These are phyloP conservation scores for Mythimna vitellina DNA, from an alignment of 2,888 invertebrate species.

Conservation along the genomic window DNA sequence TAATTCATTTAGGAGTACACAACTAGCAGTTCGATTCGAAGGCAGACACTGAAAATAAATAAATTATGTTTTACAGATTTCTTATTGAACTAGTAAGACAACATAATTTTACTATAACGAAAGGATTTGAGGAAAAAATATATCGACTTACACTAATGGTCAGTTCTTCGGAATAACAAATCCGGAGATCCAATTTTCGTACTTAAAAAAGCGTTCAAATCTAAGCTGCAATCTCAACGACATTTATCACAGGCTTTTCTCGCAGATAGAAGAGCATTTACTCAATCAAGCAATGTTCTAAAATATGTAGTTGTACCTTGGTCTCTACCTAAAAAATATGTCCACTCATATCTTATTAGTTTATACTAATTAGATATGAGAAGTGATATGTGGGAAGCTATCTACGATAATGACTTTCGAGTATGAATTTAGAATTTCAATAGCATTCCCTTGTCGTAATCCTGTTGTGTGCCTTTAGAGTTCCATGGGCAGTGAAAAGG, in stretches of 20 bases:
- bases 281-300: not conserved
- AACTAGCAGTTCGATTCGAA: too few relatives aligned
- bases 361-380: too few relatives aligned
- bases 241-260: not conserved
- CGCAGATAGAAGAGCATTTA: not conserved
- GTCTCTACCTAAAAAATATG: not conserved
- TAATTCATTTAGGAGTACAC: too few relatives aligned
- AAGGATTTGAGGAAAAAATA: too few relatives aligned
- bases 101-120: too few relatives aligned
- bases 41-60: too few relatives aligned
- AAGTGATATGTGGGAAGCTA: too few relatives aligned
- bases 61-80: too few relatives aligned
- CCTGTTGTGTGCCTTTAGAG: not conserved
- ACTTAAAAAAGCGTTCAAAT: not conserved
- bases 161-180: not conserved
- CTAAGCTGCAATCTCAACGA: too few relatives aligned
- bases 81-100: too few relatives aligned
- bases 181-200: not conserved
- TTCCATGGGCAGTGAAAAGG: not conserved
- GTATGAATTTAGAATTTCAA: not conserved
- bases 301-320: not conserved
- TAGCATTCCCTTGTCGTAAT: not conserved
- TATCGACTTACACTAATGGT: too few relatives aligned
- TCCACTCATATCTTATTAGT: not conserved
- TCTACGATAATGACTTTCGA: not conserved